Percentiles rank a stretch among this genome's conserved stretches.
Conservation (phyloP, 1,140 invertebrate genomes). For the Nomia melanderi region DNA sequence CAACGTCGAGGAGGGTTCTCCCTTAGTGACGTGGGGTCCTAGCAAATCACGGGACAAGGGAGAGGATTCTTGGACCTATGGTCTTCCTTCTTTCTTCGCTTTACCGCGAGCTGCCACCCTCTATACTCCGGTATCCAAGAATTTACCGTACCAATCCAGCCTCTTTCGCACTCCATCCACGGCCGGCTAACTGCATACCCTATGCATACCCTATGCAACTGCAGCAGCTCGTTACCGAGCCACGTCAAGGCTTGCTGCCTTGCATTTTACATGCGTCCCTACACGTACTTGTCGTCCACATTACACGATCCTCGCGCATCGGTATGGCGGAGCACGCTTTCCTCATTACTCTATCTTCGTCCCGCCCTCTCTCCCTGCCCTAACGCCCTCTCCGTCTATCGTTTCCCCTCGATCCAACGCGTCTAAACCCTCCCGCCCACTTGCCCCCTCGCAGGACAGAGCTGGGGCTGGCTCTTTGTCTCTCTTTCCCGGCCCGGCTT, state of each 20-base stretch:
- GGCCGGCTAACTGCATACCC: conserved; percentile 35
- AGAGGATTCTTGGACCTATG: too few species aligned
- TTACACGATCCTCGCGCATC: conserved; percentile 65
- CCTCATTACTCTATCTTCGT: conserved; percentile 59
- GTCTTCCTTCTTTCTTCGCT: too few species aligned
- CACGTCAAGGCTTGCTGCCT: conserved; percentile 63
- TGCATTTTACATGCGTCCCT: conserved; percentile 67
- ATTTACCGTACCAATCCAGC: conserved; percentile 59
- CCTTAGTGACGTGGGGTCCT: neutral
- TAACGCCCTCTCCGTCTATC: neutral
- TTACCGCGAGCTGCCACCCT: neutral
- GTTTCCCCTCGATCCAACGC: conserved; percentile 17
- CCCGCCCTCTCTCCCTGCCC: neutral
- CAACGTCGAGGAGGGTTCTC: conserved; percentile 17
- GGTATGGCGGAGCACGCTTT: conserved; percentile 62
- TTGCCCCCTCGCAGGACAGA: too few species aligned
- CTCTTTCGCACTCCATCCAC: conserved; percentile 54
- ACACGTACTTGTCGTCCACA: conserved; percentile 64
- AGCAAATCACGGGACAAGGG: neutral
- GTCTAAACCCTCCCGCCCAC: neutral
- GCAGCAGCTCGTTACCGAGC: conserved; percentile 59
- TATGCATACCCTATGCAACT: conserved; percentile 60
- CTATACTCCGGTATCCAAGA: conserved; percentile 46
- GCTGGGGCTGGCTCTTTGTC: neutral
- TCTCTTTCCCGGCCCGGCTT: conserved; percentile 4